These are phyloP conservation scores for Synergus gifuensis DNA, from an alignment of 2,888 invertebrate genomes.

Conservation along the genomic window DNA sequence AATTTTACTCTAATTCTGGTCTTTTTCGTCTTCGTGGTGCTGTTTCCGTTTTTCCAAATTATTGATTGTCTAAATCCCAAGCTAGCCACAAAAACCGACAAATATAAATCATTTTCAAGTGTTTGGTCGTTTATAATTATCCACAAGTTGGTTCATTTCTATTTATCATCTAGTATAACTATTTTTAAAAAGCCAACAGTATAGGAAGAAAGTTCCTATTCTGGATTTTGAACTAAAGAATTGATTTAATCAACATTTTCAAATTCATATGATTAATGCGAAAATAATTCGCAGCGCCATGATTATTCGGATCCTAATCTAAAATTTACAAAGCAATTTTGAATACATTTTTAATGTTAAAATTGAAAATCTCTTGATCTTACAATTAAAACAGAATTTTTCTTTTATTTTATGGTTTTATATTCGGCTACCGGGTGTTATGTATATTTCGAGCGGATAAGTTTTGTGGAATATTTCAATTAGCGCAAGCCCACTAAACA, in stretches of 20 bases:
- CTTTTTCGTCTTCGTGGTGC: conserved; percentile 19
- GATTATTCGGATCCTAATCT: too few relatives aligned
- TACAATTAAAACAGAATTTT: background rate
- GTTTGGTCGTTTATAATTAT: background rate
- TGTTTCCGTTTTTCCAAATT: conserved; percentile 24
- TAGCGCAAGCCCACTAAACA: conserved; percentile 61
- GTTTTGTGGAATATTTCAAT: conserved; percentile 55
- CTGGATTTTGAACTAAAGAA: too few relatives aligned
- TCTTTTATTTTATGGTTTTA: conserved; percentile 16
- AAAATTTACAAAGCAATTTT: too few relatives aligned
- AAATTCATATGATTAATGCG: too few relatives aligned
- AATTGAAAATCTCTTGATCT: background rate
- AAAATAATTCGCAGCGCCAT: too few relatives aligned
- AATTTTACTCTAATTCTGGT: conserved; percentile 67
- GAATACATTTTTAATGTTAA: too few relatives aligned
- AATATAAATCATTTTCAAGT: background rate
- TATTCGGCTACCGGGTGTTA: conserved; percentile 59
- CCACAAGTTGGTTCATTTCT: background rate
- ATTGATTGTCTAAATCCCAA: background rate
- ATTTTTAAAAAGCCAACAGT: background rate
- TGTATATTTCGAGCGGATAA: conserved; percentile 44
- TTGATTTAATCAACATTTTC: too few relatives aligned
- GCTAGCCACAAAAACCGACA: conserved; percentile 8
- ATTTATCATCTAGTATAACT: background rate
- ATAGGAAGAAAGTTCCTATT: too few relatives aligned